Conservation (phyloP, 2,113 vertebrate genomes). For the Gymnorhina tibicen region DNA sequence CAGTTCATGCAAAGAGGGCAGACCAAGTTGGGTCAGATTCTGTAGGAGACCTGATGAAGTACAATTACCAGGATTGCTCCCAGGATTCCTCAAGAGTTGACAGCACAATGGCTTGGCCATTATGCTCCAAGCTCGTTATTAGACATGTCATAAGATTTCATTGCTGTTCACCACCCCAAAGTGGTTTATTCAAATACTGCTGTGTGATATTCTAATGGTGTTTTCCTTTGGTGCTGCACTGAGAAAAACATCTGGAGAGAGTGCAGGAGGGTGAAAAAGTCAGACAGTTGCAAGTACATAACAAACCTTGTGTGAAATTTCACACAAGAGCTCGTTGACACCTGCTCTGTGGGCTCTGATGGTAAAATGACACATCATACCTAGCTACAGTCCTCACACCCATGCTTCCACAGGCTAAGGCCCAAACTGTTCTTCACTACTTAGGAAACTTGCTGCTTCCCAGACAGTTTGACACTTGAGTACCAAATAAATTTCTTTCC, state of each 20-base stretch:
- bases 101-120: neutral
- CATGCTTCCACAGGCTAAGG: neutral
- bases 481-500: neutral
- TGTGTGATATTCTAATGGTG: neutral
- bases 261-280: neutral
- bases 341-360: neutral
- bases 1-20: neutral
- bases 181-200: neutral
- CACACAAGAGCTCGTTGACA: neutral
- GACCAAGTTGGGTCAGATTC: neutral
- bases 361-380: neutral
- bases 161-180: neutral
- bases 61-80: neutral
- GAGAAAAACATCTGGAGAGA: neutral
- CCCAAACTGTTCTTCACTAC: neutral
- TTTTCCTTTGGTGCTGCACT: neutral
- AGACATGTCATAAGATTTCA: accelerated
- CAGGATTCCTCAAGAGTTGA: neutral
- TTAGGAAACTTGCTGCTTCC: neutral
- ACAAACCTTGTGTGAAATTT: neutral
- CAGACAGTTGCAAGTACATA: neutral
- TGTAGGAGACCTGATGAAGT: neutral
- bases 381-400: neutral
- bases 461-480: neutral
- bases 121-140: neutral